phyloP scores from a whole-genome alignment of 2,113 vertebrate species.

The Antechinus stuartii region DNA sequence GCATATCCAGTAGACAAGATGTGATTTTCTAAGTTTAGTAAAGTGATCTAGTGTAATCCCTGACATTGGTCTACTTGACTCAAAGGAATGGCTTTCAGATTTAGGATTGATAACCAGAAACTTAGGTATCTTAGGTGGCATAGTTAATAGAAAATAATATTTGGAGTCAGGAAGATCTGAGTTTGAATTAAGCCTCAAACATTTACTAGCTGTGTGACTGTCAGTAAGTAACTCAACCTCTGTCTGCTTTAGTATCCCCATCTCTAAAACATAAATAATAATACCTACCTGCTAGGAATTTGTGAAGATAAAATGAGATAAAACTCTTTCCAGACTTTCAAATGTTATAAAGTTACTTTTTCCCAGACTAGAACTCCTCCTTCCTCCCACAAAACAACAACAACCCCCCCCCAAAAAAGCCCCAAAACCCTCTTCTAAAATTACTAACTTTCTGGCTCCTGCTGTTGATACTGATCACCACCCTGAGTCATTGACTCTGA shows the following conservation, averaged over 20 bases:
- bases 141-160: not conserved
- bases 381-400: no score
- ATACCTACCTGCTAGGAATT: not conserved
- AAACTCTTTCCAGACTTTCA: not conserved
- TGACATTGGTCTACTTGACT: slow-evolving; percentile 3
- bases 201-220: not conserved
- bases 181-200: not conserved
- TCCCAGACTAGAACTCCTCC: not conserved
- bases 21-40: not conserved
- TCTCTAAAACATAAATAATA: not conserved
- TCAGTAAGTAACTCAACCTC: not conserved
- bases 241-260: not conserved
- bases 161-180: not conserved
- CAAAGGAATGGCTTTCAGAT: not conserved
- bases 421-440: not conserved
- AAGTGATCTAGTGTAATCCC: not conserved
- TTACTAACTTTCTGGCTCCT: not conserved
- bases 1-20: not conserved
- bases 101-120: not conserved
- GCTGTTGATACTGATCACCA: accelerated
- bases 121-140: not conserved
- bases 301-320: not conserved
- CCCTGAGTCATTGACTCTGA: not conserved
- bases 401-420: not conserved
- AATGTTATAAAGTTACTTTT: not conserved